phyloP scores from a whole-genome alignment of 2,797 vertebrate species.

The Arctocebus calabarensis region DNA sequence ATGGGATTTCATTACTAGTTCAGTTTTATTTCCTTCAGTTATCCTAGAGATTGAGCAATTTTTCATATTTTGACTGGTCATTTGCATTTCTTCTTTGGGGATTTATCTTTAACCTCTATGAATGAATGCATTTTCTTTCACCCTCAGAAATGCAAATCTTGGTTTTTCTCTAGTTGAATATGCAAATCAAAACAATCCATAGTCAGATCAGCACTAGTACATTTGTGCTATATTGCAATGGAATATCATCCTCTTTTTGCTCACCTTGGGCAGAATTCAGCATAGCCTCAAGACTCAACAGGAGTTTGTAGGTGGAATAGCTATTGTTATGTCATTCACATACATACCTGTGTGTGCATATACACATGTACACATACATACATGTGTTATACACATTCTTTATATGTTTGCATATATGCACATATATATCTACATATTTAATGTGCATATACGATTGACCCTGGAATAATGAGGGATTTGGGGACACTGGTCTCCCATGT shows the following conservation, averaged over 20 bases:
- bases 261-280: neutral
- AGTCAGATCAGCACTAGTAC: neutral
- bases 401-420: neutral
- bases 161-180: constrained; percentile 28
- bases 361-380: neutral
- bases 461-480: neutral
- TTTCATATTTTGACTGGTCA: constrained; percentile 55
- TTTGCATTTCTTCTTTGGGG: constrained; percentile 64
- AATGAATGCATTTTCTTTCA: neutral
- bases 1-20: constrained; percentile 54
- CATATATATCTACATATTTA: neutral
- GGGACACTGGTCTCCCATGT: neutral
- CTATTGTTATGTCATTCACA: neutral
- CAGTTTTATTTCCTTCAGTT: constrained; percentile 72
- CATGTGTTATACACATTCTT: neutral
- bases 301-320: neutral
- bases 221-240: neutral
- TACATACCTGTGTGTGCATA: neutral
- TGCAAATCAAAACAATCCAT: neutral
- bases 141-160: constrained; percentile 22
- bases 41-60: constrained; percentile 46
- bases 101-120: constrained; percentile 61
- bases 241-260: neutral
- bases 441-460: neutral
- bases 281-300: neutral